Conservation (phyloP, 2,888 invertebrate species). For the Agonopterix heracliana region DNA sequence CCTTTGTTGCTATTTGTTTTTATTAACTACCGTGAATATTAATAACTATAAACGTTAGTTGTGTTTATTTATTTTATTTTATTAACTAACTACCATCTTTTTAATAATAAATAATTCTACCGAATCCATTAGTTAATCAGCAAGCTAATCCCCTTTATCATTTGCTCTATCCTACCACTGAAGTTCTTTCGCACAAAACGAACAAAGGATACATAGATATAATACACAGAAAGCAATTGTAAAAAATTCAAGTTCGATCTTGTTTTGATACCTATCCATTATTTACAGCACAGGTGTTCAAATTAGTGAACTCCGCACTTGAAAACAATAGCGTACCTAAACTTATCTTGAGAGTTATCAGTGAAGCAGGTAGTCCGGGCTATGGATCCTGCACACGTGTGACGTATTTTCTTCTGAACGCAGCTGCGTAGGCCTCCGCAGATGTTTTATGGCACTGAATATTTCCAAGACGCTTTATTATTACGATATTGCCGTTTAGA, state of each 20-base stretch:
- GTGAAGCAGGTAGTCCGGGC: slow-evolving; percentile 47
- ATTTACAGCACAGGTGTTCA: slow-evolving; percentile 46
- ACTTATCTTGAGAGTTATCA: slow-evolving; percentile 32
- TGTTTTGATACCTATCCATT: slow-evolving; percentile 20
- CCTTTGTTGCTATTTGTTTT: too few species aligned
- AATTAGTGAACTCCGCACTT: slow-evolving; percentile 18
- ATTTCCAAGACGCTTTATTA: slow-evolving; percentile 72
- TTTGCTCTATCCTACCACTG: too few species aligned
- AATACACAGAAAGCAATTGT: background rate
- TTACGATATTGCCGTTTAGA: slow-evolving; percentile 72
- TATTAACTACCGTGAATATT: too few species aligned
- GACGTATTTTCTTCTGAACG: slow-evolving; percentile 67
- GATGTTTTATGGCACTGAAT: slow-evolving; percentile 73
- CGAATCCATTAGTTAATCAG: too few species aligned
- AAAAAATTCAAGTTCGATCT: slow-evolving; percentile 18
- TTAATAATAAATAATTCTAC: too few species aligned
- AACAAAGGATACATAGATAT: too few species aligned
- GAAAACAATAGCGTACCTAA: slow-evolving; percentile 20
- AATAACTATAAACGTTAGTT: too few species aligned
- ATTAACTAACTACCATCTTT: too few species aligned
- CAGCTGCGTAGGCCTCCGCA: slow-evolving; percentile 69
- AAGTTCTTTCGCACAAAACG: too few species aligned
- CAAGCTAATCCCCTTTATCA: too few species aligned
- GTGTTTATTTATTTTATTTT: too few species aligned
- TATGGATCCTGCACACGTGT: slow-evolving; percentile 62